Conservation (phyloP, 2,113 vertebrate genomes). For the Oenanthe melanoleuca region DNA sequence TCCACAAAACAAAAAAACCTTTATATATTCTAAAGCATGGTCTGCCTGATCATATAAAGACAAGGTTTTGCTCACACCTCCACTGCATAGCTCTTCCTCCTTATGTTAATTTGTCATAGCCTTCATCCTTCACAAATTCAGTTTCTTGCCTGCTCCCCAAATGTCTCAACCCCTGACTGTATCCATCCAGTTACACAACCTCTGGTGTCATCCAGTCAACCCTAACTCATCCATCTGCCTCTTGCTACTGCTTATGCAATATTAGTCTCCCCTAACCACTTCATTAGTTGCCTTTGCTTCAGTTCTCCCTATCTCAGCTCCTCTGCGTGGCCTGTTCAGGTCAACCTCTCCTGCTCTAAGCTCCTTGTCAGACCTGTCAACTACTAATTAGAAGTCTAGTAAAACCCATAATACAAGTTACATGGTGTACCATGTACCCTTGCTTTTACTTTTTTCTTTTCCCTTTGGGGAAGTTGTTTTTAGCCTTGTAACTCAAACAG, state of each 20-base stretch:
- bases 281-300: background rate
- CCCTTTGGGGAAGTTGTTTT: background rate
- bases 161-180: background rate
- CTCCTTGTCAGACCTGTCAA: background rate
- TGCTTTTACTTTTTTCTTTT: background rate
- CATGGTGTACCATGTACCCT: accelerated
- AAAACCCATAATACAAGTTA: background rate
- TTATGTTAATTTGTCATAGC: background rate
- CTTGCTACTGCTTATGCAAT: background rate
- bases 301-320: background rate
- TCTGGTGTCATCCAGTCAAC: background rate
- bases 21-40: background rate
- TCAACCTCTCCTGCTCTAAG: background rate
- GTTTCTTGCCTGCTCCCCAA: background rate
- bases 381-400: background rate
- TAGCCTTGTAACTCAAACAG: background rate
- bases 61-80: background rate
- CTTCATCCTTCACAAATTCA: background rate
- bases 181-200: background rate
- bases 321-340: background rate
- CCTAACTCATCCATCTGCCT: background rate
- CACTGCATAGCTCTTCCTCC: background rate
- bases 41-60: background rate
- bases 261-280: background rate
- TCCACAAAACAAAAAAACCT: background rate